phyloP scores from a whole-genome alignment of 2,797 vertebrate genomes.

The Intellagama lesueurii region DNA sequence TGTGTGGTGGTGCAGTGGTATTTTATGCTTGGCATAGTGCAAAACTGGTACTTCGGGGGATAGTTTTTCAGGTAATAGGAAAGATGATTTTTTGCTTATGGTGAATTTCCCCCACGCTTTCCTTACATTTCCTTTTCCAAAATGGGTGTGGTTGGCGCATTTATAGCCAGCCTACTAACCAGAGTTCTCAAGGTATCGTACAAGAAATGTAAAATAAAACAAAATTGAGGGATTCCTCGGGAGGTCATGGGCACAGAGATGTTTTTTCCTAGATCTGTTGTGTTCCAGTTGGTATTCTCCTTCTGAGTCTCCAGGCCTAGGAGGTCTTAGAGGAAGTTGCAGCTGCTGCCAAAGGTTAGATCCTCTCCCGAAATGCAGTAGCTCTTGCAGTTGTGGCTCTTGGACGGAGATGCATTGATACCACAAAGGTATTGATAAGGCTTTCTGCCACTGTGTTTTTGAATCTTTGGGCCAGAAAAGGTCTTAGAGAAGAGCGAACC shows the following conservation, averaged over 20 bases:
- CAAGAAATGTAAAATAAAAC: background rate
- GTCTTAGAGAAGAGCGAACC: background rate
- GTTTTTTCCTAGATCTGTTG: background rate
- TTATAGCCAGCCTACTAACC: background rate
- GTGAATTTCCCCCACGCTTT: background rate
- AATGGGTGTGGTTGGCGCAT: background rate
- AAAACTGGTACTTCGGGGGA: slow-evolving; percentile 16
- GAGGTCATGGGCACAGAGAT: background rate
- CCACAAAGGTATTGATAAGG: no score
- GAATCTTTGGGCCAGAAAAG: background rate
- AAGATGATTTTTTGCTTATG: background rate
- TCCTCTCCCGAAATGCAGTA: no score
- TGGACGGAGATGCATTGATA: no score
- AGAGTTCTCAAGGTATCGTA: background rate
- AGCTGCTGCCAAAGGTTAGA: no score
- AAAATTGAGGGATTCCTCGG: background rate
- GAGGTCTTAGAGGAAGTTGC: no score
- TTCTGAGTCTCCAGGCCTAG: no score
- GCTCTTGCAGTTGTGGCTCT: no score
- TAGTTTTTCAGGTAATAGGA: background rate
- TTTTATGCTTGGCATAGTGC: background rate
- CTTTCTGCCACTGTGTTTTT: background rate
- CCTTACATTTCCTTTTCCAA: background rate
- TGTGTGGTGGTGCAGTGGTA: background rate
- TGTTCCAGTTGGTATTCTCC: background rate